Evolutionary conservation across 1,140 invertebrate genomes (phyloP), one percentile per base, ranked within the genome.

Genomic region (Steinernema khuongi): DNA sequence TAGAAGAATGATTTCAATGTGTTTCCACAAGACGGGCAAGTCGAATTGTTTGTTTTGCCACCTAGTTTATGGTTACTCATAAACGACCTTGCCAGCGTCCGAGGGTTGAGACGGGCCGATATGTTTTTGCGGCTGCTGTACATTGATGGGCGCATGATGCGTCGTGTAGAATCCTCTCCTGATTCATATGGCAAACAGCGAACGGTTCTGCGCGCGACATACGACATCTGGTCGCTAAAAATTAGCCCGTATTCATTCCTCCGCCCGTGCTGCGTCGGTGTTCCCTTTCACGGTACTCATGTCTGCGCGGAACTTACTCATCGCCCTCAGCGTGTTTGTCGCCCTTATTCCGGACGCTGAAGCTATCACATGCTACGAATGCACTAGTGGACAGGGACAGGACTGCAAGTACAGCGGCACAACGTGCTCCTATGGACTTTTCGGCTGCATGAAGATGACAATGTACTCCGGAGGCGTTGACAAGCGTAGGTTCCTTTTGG

Each of bases 381-480:
- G 76, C 74, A 77, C 76, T 1, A 74, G 73, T 73, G 31, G 72
- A 72, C 72, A 77, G 44, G 76, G 76, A 33, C 30, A 30, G n/a
- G 76, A 77, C 33, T 77, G 76, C 31, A 71, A 74, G 0, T 77
- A 72, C 67, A 72, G 36, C 28, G 74, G 73, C 0, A 73, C 68
- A 32, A 69, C 76, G 1, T 77, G 76, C 70, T 31, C 33, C 26
- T 77, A 77, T 30, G 76, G 76, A 68, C 66, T 77, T 7, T 77
- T 77, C 31, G 76, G 76, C n/a, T 77, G 76, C 50, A 70, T 77
- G 18, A 77, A 77, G 41, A 76, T 77, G 36, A 70, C 76, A 1
- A 69, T 73, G 1, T 77, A 72, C 18, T 66, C 68, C 7, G 76
- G 76, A 31, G 76, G 76, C 72, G 67, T 77, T 1, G 76, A 77